Conservation (phyloP, 2,888 invertebrate species). For the Drosophila crucigera region DNA sequence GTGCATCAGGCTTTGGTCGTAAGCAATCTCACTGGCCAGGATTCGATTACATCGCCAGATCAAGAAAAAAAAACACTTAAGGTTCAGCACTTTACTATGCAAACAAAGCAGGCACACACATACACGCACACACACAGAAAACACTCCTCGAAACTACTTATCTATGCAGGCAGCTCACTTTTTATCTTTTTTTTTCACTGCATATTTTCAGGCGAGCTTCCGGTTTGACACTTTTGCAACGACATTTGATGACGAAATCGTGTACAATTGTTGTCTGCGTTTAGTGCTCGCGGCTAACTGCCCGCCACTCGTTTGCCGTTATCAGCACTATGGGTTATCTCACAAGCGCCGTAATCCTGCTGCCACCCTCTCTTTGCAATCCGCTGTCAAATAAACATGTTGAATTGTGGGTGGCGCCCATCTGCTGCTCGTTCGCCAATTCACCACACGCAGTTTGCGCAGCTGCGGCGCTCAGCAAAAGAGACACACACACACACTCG, state of each 20-base stretch:
- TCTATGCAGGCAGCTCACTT: slow-evolving; percentile 29
- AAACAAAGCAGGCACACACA: slow-evolving; percentile 48
- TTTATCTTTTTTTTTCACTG: slow-evolving; percentile 34
- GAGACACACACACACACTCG: slow-evolving; percentile 5
- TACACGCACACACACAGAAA: slow-evolving; percentile 3
- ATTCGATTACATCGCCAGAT: slow-evolving; percentile 71
- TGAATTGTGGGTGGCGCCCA: slow-evolving; percentile 51
- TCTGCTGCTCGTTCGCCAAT: slow-evolving; percentile 12
- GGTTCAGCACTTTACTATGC: slow-evolving; percentile 66
- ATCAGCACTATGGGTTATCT: slow-evolving; percentile 54
- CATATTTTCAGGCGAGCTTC: slow-evolving; percentile 64
- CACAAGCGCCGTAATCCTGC: not conserved
- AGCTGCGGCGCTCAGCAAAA: slow-evolving; percentile 54
- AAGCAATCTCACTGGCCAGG: slow-evolving; percentile 48
- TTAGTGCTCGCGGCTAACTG: slow-evolving; percentile 38
- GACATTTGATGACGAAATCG: slow-evolving; percentile 61
- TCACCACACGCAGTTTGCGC: slow-evolving; percentile 69
- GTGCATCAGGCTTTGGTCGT: slow-evolving; percentile 42
- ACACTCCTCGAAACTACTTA: slow-evolving; percentile 20
- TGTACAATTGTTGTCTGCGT: slow-evolving; percentile 65
- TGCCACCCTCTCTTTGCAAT: slow-evolving; percentile 2
- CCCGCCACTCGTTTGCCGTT: slow-evolving; percentile 49
- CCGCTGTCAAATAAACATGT: slow-evolving; percentile 65
- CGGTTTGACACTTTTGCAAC: slow-evolving; percentile 38
- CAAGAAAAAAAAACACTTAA: slow-evolving; percentile 38